Evolutionary conservation across 2,888 invertebrate genomes (phyloP).

Genomic region (Macaria liturata): DNA sequence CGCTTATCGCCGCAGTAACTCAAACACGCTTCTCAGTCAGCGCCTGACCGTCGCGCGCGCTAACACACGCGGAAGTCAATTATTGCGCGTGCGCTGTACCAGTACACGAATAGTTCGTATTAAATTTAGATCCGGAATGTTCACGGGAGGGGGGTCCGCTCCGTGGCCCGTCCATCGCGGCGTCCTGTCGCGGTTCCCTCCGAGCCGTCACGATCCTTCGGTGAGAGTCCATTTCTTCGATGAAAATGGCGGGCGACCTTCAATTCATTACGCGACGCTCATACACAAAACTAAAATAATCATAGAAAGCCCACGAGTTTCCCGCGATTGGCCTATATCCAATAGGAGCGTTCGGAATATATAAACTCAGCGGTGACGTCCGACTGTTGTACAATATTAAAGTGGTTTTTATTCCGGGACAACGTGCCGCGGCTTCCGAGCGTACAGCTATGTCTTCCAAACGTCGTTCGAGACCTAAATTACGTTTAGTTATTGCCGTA

Average conservation of each 20-base stretch:
- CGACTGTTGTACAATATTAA: conserved; percentile 69
- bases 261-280: conserved; percentile 58
- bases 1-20: conserved; percentile 69
- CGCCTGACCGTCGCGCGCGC: conserved; percentile 77
- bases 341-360: conserved; percentile 68
- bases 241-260: conserved; percentile 56
- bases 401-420: conserved; percentile 63
- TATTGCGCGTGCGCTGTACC: conserved; percentile 77
- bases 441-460: conserved; percentile 68
- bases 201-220: conserved; percentile 69
- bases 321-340: conserved; percentile 79
- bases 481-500: conserved; percentile 74
- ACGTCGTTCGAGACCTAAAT: conserved; percentile 73
- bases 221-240: conserved; percentile 67
- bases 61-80: conserved; percentile 80
- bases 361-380: conserved; percentile 69
- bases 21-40: conserved; percentile 74
- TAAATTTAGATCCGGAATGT: conserved; percentile 80
- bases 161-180: conserved; percentile 90
- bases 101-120: conserved; percentile 80
- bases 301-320: conserved; percentile 65
- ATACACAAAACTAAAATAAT: conserved; percentile 73
- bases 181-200: conserved; percentile 76
- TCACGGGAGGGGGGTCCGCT: conserved; percentile 83
- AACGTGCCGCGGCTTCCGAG: conserved; percentile 55